These are phyloP conservation scores for Bursaphelenchus mucronatus DNA, from an alignment of 1,140 invertebrate species.

Conservation along the genomic window DNA sequence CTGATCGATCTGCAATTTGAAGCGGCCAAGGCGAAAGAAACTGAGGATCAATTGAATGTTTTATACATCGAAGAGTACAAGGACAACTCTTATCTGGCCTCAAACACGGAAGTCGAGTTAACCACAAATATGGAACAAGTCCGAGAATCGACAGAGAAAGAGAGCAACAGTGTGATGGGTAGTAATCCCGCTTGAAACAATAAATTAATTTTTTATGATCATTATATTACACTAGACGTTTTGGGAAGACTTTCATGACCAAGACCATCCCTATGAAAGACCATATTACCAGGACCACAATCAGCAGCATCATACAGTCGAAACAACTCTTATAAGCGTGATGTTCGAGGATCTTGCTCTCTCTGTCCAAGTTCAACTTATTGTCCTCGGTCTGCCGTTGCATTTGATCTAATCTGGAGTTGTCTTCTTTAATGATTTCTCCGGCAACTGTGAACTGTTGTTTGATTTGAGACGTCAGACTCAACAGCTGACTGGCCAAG, in stretches of 20 bases:
- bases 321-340: constrained; percentile 58
- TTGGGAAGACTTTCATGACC: constrained; percentile 57
- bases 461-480: constrained; percentile 49
- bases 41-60: constrained; percentile 1
- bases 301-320: constrained; percentile 50
- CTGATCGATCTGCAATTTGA: constrained; percentile 8
- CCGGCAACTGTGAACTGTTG: constrained; percentile 53
- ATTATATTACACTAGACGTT: constrained; percentile 18
- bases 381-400: constrained; percentile 40
- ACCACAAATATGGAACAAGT: not conserved
- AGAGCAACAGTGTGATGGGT: not conserved
- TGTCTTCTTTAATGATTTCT: constrained; percentile 54
- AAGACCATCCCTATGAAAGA: constrained; percentile 54
- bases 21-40: not conserved
- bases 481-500: constrained; percentile 34
- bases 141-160: not conserved
- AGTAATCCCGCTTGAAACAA: not conserved
- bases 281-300: constrained; percentile 52
- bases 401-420: constrained; percentile 43
- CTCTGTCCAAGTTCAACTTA: constrained; percentile 36
- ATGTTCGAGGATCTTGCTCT: constrained; percentile 46
- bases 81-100: constrained; percentile 1
- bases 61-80: constrained; percentile 11
- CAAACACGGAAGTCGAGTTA: not conserved
- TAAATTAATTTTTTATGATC: not conserved